Evolutionary conservation across 2,113 vertebrate species (phyloP), one percentile per base, ranked within the genome.

Genomic region (Hydrolagus affinis): DNA sequence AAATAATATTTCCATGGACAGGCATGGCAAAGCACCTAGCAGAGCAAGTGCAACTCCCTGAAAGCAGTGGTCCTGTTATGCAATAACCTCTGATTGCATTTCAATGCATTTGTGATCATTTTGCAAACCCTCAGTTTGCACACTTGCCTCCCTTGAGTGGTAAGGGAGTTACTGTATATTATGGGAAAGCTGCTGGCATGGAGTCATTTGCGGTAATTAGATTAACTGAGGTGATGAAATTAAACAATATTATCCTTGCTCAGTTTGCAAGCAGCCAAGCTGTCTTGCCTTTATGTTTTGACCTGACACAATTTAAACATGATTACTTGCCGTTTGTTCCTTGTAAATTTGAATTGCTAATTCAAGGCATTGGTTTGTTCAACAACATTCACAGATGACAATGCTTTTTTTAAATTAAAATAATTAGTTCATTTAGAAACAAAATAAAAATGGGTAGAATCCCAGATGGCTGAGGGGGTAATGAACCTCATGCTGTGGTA

Each of bases 371-470:
- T 57, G 44, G 83, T 71, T 87, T 86, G 85, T 87, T 85, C 85
- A 70, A 64, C 28, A 21, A 25, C 85, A 86, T 59, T 86, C 85
- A 86, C 74, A 72, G 68, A 80, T 87, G 73, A 86, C 87, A 85
- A 86, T 88, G 75, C 74, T 85, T 87, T 89, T 77, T 88, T 86
- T 89, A 74, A 87, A 87, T 87, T 86, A 86, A 89, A 88, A 73
- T 86, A 86, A 87, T 86, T 83, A 17, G 25, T 19, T 83, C 88
- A 88, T 90, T 86, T 88, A 86, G 86, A 86, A 86, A 23, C 68
- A 86, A 87, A 86, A 85, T 86, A 86, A 85, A 87, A 87, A 87
- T 64, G 86, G 30, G 57, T 87, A 86, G 11, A 21, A 17, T 66
- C 14, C 11, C 19, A 30, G 15, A 66, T 66, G 17, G 12, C 11